phyloP scores from a whole-genome alignment of 2,113 vertebrate genomes.

The Pycnonotus jocosus region DNA sequence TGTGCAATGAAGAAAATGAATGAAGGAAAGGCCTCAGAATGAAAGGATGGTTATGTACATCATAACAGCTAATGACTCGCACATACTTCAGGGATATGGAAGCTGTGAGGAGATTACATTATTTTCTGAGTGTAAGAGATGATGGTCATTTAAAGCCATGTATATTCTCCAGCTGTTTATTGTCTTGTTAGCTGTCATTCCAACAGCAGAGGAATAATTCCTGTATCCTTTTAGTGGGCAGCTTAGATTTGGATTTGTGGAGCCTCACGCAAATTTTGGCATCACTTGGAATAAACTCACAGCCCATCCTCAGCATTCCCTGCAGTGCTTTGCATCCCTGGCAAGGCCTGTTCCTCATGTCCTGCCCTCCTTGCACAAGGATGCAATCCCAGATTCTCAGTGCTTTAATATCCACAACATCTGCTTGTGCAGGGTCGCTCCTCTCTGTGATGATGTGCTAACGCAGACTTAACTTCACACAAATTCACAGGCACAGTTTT shows the following conservation, averaged over 20 bases:
- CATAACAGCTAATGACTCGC: neutral
- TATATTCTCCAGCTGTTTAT: neutral
- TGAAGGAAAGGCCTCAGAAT: neutral
- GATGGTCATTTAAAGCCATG: neutral
- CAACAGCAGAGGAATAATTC: neutral
- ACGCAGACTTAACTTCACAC: conserved; percentile 1
- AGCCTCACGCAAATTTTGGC: neutral
- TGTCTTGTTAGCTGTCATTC: neutral
- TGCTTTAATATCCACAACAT: neutral
- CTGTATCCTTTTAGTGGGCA: neutral
- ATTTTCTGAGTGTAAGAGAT: neutral
- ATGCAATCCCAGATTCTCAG: neutral
- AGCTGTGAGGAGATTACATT: neutral
- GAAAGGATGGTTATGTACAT: neutral
- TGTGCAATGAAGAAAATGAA: neutral
- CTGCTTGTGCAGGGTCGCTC: neutral
- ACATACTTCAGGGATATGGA: neutral
- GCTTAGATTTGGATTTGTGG: neutral
- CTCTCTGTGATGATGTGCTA: neutral
- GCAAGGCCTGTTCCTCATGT: neutral
- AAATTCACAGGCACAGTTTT: neutral
- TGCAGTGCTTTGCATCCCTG: neutral
- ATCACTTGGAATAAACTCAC: neutral
- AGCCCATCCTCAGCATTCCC: neutral
- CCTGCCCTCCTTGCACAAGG: neutral